Base-by-base conservation (phyloP, 2,797 vertebrate genomes). In the Rhadinocentrus ornatus region DNA sequence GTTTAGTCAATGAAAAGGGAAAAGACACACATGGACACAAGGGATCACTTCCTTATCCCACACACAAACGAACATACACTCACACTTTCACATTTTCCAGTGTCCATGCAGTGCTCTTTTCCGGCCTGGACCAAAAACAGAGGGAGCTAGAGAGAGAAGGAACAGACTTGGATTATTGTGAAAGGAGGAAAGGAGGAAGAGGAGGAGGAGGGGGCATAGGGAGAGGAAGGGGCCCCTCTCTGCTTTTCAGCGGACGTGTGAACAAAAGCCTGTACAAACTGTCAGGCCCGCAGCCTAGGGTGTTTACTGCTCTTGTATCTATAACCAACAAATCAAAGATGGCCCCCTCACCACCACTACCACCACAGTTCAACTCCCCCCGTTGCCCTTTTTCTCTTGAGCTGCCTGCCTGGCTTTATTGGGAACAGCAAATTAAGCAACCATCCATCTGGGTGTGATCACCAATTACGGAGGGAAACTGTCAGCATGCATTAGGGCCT, bases 391-490 rank as follows among this genome's bases (percentile, higher is more conserved):
- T 66, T 86, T 80, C 90, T 86, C 86, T 84, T 88, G 87, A 91
- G 89, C 87, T 84, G 92, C 87, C 88, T 78, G 92, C 86, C 85
- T 81, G 80, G 82, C 88, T 91, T 92, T 92, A 93, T 94, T 93
- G 89, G 93, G 92, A 93, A 91, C 86, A 89, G 90, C 92, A 92
- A 93, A 95, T 94, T 92, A 94, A 91, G 90, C 89, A 90, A 87
- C 85, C 86, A 87, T 94, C 94, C 94, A 95, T 93, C 93, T 95
- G 94, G 92, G 93, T 94, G 93, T 94, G 93, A 94, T 93, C 93
- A 93, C 89, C 92, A 95, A 94, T 94, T 95, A 95, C 53, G 69
- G 90, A 91, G 91, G 89, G 92, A 93, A 94, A 89, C 92, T 95
- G 94, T 95, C 93, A 94, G 92, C 78, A 85, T 77, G 91, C 90